Conservation (phyloP, 2,888 invertebrate species). For the Desoria tigrina region DNA sequence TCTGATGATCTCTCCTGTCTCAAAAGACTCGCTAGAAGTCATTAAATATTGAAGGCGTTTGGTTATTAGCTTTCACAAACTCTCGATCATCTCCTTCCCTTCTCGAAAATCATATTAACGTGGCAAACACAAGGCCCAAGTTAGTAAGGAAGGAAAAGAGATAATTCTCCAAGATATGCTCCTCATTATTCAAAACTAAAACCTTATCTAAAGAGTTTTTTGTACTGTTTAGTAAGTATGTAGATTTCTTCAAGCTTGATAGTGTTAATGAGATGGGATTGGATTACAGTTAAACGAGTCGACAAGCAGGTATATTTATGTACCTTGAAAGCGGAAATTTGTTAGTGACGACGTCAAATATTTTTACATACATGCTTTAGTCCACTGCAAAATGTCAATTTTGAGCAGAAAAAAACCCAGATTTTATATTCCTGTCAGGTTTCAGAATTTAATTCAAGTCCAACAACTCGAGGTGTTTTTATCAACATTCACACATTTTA, state of each 20-base stretch:
- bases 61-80: slow-evolving; percentile 4
- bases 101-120: slow-evolving; percentile 1
- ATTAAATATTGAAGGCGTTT: slow-evolving; percentile 1
- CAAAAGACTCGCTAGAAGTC: background rate
- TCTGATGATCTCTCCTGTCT: background rate
- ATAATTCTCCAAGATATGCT: slow-evolving; percentile 1
- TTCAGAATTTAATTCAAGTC: no score
- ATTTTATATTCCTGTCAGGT: no score
- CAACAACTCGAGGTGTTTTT: no score
- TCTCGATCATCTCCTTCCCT: slow-evolving; percentile 8
- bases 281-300: no score
- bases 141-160: background rate
- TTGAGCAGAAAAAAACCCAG: no score
- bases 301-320: no score
- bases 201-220: no score
- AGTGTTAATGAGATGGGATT: slow-evolving; percentile 10
- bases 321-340: no score
- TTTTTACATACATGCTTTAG: no score
- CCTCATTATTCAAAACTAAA: background rate
- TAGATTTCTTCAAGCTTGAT: slow-evolving; percentile 15
- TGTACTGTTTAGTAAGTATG: background rate
- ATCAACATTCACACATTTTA: no score
- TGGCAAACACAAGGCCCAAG: background rate
- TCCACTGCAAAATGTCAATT: no score
- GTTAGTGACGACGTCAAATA: no score